Evolutionary conservation across 2,797 vertebrate species (phyloP).

Genomic region (Acrocephalus scirpaceus): DNA sequence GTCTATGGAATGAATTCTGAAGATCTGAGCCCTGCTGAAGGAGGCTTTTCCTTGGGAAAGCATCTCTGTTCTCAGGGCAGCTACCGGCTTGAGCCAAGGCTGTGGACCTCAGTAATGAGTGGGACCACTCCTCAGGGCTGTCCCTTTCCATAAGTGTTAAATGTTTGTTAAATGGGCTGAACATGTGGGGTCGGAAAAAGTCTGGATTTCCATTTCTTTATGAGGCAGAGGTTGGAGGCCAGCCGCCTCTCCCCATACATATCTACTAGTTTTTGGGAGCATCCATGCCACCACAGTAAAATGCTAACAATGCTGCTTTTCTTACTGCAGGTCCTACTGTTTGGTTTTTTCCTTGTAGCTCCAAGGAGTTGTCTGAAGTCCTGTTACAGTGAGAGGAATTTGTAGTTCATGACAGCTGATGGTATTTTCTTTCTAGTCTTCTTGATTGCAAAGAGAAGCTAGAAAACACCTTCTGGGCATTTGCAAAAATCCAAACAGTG

Average conservation of each 20-base stretch:
- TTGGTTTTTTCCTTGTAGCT: background rate
- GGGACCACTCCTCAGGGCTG: background rate
- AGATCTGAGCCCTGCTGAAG: background rate
- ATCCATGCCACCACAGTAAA: background rate
- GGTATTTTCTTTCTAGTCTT: background rate
- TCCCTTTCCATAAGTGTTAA: background rate
- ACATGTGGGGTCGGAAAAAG: background rate
- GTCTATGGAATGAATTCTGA: background rate
- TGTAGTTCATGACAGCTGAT: background rate
- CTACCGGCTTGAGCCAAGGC: background rate
- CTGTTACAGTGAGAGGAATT: background rate
- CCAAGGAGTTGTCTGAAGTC: background rate
- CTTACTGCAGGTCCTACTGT: background rate
- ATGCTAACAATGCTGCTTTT: background rate
- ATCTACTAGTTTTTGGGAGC: background rate
- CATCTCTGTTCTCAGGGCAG: background rate
- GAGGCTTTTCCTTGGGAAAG: background rate
- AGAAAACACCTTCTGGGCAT: background rate
- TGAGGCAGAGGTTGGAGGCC: background rate
- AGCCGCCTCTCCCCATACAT: background rate
- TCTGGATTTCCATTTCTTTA: background rate
- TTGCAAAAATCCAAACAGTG: background rate
- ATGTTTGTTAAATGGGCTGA: background rate
- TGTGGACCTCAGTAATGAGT: fast-evolving
- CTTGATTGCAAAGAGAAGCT: background rate